These are phyloP conservation scores for Lepus oiostolus DNA, from an alignment of 2,797 vertebrate species.

Conservation along the genomic window DNA sequence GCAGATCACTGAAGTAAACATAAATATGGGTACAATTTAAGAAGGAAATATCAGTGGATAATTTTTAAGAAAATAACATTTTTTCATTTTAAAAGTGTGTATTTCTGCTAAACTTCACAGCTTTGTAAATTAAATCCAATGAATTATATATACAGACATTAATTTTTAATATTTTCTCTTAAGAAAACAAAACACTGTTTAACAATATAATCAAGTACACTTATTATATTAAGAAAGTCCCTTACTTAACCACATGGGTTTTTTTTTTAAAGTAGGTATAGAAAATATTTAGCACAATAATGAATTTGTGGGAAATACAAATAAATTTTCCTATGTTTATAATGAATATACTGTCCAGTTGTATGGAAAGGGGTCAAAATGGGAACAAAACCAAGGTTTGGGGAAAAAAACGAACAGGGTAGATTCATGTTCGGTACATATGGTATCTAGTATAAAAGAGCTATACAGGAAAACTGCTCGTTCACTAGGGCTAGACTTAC, in stretches of 20 bases:
- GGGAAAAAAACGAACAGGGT: neutral
- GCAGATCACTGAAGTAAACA: constrained; percentile 28
- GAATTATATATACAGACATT: neutral
- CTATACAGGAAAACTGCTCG: neutral
- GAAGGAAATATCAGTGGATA: neutral
- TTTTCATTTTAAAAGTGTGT: constrained; percentile 51
- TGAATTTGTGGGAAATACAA: constrained; percentile 19
- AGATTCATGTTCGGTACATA: neutral
- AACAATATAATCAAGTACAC: neutral
- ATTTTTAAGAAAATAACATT: constrained; percentile 43
- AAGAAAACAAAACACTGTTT: constrained; percentile 27
- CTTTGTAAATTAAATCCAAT: constrained; percentile 43
- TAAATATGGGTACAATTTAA: constrained; percentile 26
- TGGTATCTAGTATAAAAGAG: neutral
- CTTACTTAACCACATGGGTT: neutral
- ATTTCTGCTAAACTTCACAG: neutral
- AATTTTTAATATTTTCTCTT: constrained; percentile 38
- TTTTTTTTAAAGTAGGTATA: constrained; percentile 3
- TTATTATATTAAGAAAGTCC: neutral
- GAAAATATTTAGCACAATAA: constrained; percentile 40
- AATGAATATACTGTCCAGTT: constrained; percentile 45
- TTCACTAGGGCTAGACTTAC: neutral
- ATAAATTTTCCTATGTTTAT: neutral
- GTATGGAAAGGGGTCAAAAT: neutral
- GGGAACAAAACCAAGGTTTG: constrained; percentile 6